Conservation (phyloP, 2,888 invertebrate species). For the Polyommatus iphigenia region DNA sequence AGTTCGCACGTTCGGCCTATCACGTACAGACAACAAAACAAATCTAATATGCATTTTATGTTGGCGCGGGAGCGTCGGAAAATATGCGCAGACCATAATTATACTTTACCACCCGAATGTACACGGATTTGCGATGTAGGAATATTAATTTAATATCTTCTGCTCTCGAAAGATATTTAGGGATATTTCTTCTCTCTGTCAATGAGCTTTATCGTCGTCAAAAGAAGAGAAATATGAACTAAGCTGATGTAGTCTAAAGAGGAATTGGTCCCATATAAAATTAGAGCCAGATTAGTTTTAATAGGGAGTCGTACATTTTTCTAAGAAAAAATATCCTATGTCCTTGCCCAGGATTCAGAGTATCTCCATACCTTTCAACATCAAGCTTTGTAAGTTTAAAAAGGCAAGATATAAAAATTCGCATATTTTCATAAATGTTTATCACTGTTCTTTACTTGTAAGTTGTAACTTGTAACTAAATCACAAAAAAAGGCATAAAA, state of each 20-base stretch:
- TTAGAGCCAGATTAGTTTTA: too few species aligned
- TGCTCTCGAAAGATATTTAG: too few species aligned
- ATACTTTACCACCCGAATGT: conserved; percentile 4
- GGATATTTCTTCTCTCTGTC: background rate
- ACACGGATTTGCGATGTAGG: background rate
- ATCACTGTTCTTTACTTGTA: background rate
- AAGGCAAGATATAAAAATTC: too few species aligned
- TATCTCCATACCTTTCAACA: too few species aligned
- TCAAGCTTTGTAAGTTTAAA: too few species aligned
- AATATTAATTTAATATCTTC: background rate
- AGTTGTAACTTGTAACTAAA: background rate
- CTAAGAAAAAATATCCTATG: too few species aligned
- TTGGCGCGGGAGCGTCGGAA: conserved; percentile 52
- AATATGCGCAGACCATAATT: conserved; percentile 24
- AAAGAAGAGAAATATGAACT: too few species aligned
- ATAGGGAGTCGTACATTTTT: too few species aligned
- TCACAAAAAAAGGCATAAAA: background rate
- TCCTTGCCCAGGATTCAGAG: too few species aligned
- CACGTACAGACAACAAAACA: conserved; percentile 75
- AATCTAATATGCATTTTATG: conserved; percentile 78
- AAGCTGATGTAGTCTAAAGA: too few species aligned
- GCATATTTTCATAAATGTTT: too few species aligned
- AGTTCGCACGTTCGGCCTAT: conserved; percentile 52
- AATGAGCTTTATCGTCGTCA: background rate
- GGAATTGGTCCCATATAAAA: too few species aligned